Percentiles rank a stretch among this genome's conserved stretches.
Conservation (phyloP, 23 tunicate species). For the Aplidium turbinatum region DNA sequence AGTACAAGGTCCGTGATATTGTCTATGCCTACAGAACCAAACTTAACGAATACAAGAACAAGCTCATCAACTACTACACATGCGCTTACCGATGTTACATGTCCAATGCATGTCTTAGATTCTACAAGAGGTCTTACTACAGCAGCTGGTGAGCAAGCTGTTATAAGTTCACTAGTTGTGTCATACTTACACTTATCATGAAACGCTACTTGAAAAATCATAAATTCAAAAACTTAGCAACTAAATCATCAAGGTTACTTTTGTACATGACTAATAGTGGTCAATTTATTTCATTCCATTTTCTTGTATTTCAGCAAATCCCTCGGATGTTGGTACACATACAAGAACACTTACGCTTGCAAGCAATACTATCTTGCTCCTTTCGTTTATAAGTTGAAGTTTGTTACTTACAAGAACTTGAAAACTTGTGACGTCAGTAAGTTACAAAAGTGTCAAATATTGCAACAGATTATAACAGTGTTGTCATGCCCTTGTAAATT, state of each 20-base stretch:
- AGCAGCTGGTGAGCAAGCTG: conserved; percentile 16
- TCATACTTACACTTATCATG: no score
- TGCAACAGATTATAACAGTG: no score
- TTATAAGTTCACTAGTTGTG: no score
- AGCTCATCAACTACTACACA: conserved; percentile 29
- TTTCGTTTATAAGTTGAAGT: conserved; percentile 27
- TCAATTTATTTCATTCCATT: no score
- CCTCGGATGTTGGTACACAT: conserved; percentile 44
- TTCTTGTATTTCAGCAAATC: conserved; percentile 7
- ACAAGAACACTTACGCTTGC: conserved; percentile 15
- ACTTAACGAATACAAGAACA: no score
- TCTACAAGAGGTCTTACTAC: conserved; percentile 34
- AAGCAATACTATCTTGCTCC: conserved; percentile 30
- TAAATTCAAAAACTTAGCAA: no score
- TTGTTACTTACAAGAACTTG: conserved; percentile 28
- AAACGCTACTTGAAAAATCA: not conserved
- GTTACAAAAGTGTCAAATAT: not conserved
- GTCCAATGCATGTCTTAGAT: conserved; percentile 35
- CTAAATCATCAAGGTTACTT: no score
- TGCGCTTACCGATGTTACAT: conserved; percentile 57
- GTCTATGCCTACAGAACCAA: conserved; percentile 13
- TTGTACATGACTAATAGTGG: no score
- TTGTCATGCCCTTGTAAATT: no score
- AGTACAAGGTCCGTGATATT: conserved; percentile 12
- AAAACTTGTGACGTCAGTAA: conserved; percentile 51